Percentiles rank a stretch among this genome's conserved stretches.
Evolutionary conservation across 2,113 vertebrate species (phyloP).

Genomic region (Semnornis frantzii): DNA sequence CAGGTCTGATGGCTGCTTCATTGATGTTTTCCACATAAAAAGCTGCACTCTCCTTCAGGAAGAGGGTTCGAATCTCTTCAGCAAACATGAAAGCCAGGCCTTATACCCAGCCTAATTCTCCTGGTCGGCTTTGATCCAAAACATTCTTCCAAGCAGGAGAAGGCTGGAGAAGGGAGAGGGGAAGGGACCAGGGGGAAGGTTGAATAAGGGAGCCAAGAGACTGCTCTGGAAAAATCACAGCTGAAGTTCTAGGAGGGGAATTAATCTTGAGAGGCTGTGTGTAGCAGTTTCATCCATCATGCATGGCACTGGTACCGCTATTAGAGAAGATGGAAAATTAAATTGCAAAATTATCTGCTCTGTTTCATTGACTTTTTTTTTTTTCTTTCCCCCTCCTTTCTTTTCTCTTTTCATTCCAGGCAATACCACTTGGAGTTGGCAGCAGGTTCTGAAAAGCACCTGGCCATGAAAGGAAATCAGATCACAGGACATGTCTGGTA

Average conservation of each 20-base stretch:
- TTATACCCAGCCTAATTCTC: slow-evolving; percentile 69
- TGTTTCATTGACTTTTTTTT: slow-evolving; percentile 28
- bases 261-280: slow-evolving; percentile 79
- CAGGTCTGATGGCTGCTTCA: slow-evolving; percentile 75
- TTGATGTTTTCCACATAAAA: slow-evolving; percentile 83
- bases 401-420: slow-evolving; percentile 43
- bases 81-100: slow-evolving; percentile 71
- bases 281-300: slow-evolving; percentile 80
- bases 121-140: slow-evolving; percentile 76
- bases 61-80: slow-evolving; percentile 75
- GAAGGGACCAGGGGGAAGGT: background rate
- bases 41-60: slow-evolving; percentile 72
- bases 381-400: background rate
- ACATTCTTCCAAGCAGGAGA: slow-evolving; percentile 72
- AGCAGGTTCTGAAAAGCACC: slow-evolving; percentile 28
- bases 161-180: slow-evolving; percentile 52
- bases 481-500: background rate
- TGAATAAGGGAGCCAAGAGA: slow-evolving; percentile 71
- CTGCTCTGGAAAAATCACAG: slow-evolving; percentile 68
- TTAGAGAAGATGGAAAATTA: slow-evolving; percentile 73
- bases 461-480: slow-evolving; percentile 60
- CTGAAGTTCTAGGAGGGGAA: slow-evolving; percentile 81
- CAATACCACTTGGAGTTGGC: background rate
- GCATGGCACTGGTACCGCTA: slow-evolving; percentile 79
- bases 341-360: slow-evolving; percentile 73